Conservation (phyloP, 2,888 invertebrate genomes). For the Pristionchus arcanus region DNA sequence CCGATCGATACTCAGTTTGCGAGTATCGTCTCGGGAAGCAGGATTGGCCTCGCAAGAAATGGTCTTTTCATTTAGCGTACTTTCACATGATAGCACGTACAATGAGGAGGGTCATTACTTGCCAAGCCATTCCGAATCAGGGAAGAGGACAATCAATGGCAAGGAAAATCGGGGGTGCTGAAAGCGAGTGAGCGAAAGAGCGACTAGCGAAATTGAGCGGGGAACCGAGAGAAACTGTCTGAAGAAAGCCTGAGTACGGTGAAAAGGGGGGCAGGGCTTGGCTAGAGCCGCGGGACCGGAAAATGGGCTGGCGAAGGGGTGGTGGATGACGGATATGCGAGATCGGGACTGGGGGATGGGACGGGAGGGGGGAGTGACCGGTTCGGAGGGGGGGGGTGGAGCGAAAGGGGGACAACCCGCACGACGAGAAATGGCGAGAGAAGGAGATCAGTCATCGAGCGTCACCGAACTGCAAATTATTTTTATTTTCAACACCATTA, state of each 20-base stretch:
- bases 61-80: background rate
- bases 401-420: background rate
- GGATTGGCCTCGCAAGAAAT: background rate
- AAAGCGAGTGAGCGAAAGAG: background rate
- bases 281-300: background rate
- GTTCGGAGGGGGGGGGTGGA: background rate
- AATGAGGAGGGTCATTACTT: background rate
- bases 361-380: background rate
- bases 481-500: too few species aligned
- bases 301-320: background rate
- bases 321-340: slow-evolving; percentile 27
- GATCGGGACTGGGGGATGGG: background rate
- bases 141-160: background rate
- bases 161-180: background rate
- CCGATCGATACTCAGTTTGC: background rate
- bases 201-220: slow-evolving; percentile 32
- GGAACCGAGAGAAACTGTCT: background rate
- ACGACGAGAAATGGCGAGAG: background rate
- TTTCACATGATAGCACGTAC: background rate
- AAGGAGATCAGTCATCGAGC: slow-evolving; percentile 16
- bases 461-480: slow-evolving; percentile 45
- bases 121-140: background rate
- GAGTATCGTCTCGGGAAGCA: background rate
- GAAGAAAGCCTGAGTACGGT: background rate
- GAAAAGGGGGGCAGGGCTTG: background rate